A percentile compares a stretch with the other conserved stretches of the same genome.
These are phyloP conservation scores for Sinella curviseta DNA, from an alignment of 1,140 invertebrate genomes.

Conservation along the genomic window DNA sequence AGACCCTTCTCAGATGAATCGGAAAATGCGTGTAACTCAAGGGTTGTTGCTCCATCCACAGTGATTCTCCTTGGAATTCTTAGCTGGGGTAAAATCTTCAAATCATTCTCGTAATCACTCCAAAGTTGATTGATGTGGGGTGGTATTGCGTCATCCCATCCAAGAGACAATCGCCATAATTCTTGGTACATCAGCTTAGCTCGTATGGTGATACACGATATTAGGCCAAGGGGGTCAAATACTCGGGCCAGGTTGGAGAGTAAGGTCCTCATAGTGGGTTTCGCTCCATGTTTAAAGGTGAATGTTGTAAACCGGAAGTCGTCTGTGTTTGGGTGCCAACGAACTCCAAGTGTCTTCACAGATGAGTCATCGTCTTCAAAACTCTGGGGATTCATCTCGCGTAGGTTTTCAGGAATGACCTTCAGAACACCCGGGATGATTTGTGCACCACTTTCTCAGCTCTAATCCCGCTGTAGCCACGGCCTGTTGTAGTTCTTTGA, in stretches of 20 bases:
- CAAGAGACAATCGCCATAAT: conserved; percentile 52
- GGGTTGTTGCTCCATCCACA: conserved; percentile 21
- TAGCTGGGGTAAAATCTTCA: conserved; percentile 39
- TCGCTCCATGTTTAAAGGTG: background rate
- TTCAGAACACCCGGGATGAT: conserved; percentile 43
- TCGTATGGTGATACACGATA: conserved; percentile 51
- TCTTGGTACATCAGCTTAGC: conserved; percentile 56
- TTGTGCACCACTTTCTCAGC: conserved; percentile 55
- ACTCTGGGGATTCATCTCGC: conserved; percentile 25
- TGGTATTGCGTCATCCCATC: conserved; percentile 56
- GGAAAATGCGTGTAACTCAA: background rate
- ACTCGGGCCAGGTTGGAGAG: conserved; percentile 38
- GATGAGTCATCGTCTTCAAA: conserved; percentile 39
- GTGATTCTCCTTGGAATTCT: conserved; percentile 41
- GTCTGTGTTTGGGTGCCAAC: conserved; percentile 51
- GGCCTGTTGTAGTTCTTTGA: conserved; percentile 43
- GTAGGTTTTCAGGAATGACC: conserved; percentile 29
- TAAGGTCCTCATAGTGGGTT: conserved; percentile 39
- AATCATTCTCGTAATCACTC: conserved; percentile 36
- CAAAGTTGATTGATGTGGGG: conserved; percentile 46
- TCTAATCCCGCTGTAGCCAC: conserved; percentile 49
- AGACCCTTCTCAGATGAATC: background rate
- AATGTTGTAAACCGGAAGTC: conserved; percentile 12
- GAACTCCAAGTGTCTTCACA: conserved; percentile 52
- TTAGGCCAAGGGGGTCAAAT: conserved; percentile 35